These are phyloP conservation scores for Coendou prehensilis DNA, from an alignment of 2,797 vertebrate species.

Conservation along the genomic window DNA sequence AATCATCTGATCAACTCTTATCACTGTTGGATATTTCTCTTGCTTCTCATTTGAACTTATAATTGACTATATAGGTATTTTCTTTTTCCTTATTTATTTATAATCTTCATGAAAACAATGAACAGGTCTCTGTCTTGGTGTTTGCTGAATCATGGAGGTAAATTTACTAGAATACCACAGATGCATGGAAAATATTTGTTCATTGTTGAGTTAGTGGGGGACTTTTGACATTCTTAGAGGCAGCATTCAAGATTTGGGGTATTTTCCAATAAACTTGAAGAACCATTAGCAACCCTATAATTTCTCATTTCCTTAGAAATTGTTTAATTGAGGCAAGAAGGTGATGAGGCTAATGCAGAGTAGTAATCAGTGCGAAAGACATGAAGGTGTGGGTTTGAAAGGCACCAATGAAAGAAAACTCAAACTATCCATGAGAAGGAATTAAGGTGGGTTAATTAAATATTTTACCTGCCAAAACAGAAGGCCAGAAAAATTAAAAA, in stretches of 20 bases:
- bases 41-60: background rate
- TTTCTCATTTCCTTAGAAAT: background rate
- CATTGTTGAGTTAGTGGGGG: background rate
- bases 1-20: background rate
- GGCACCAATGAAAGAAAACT: background rate
- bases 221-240: background rate
- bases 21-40: background rate
- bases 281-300: background rate
- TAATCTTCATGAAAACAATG: background rate
- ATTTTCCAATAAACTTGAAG: background rate
- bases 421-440: background rate
- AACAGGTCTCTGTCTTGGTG: background rate
- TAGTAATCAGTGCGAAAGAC: background rate
- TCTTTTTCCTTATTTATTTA: background rate
- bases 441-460: background rate
- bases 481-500: background rate
- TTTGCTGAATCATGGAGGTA: background rate
- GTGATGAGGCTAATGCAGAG: background rate
- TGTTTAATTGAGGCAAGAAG: background rate
- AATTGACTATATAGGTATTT: background rate
- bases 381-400: background rate
- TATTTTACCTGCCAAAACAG: background rate
- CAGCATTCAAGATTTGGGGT: background rate
- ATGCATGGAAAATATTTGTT: background rate
- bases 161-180: background rate